Percentiles rank a stretch among this genome's conserved stretches.
phyloP scores from a whole-genome alignment of 1,140 invertebrate genomes.

The Octopus bimaculoides region DNA sequence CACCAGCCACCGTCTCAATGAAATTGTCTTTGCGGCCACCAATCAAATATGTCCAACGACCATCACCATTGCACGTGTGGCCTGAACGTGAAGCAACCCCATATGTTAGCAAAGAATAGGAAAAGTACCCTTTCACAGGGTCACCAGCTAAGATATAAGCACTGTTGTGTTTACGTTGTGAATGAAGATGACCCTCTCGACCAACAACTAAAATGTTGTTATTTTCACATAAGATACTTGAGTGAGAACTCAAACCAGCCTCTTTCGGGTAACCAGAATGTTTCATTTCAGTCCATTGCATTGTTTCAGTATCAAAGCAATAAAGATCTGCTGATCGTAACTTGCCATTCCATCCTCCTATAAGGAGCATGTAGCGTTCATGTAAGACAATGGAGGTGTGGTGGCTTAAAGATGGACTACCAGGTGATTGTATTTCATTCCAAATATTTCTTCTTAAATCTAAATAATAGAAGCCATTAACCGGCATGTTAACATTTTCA shows the following conservation, averaged over 20 bases:
- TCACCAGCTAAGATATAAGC: conserved; percentile 41
- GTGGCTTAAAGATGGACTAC: conserved; percentile 49
- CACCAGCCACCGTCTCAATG: conserved; percentile 37
- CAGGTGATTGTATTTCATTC: conserved; percentile 30
- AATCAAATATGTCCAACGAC: conserved; percentile 38
- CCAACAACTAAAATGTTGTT: conserved; percentile 51
- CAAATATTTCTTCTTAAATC: conserved; percentile 31
- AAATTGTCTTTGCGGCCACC: conserved; percentile 50
- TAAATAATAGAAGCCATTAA: conserved; percentile 40
- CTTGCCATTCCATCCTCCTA: conserved; percentile 56
- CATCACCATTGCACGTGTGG: conserved; percentile 41
- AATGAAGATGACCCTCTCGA: conserved; percentile 50
- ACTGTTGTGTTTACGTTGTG: conserved; percentile 47
- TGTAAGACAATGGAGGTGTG: conserved; percentile 45
- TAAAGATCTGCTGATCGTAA: conserved; percentile 32
- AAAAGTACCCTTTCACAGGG: conserved; percentile 31
- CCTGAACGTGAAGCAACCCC: conserved; percentile 51
- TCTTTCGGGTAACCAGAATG: conserved; percentile 47
- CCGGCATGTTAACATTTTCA: conserved; percentile 34
- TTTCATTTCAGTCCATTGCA: conserved; percentile 36
- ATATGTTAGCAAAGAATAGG: conserved; percentile 39
- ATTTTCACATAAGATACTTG: conserved; percentile 36
- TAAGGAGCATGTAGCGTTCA: conserved; percentile 47
- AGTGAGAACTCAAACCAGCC: conserved; percentile 53
- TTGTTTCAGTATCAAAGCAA: conserved; percentile 44